These are phyloP conservation scores for Crotalus horridus DNA, from an alignment of 2,113 vertebrate species.

Conservation along the genomic window DNA sequence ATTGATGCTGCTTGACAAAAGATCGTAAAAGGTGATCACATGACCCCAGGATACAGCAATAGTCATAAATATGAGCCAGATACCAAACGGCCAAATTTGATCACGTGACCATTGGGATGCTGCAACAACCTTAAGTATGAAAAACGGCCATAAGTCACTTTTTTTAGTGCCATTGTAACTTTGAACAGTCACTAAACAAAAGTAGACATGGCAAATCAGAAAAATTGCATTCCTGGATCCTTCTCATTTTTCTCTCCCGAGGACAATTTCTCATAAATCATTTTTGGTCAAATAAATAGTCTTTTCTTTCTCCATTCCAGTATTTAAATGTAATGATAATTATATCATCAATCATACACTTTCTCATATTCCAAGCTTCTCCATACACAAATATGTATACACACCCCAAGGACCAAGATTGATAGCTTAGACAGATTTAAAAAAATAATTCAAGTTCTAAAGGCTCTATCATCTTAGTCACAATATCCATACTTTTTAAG, in stretches of 20 bases:
- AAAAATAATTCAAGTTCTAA: background rate
- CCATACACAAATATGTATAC: background rate
- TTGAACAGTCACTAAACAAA: background rate
- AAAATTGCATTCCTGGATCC: background rate
- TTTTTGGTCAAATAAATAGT: background rate
- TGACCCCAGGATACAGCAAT: background rate
- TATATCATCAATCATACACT: background rate
- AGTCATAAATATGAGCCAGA: background rate
- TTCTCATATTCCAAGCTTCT: background rate
- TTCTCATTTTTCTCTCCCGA: background rate
- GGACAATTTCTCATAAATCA: background rate
- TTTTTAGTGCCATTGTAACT: background rate
- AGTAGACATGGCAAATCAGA: background rate
- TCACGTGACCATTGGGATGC: background rate
- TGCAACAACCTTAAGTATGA: background rate
- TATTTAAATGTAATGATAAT: background rate
- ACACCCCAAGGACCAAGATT: background rate
- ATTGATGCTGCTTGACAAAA: background rate
- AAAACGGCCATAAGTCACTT: background rate
- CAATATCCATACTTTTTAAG: slow-evolving; percentile 78
- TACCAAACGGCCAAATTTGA: background rate
- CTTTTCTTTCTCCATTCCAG: background rate
- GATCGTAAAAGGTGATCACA: background rate
- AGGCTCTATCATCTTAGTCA: background rate
- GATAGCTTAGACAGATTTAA: background rate